Percentiles rank a stretch among this genome's conserved stretches.
These are phyloP conservation scores for Ephialtes manifestator DNA, from an alignment of 2,888 invertebrate genomes.

Conservation along the genomic window DNA sequence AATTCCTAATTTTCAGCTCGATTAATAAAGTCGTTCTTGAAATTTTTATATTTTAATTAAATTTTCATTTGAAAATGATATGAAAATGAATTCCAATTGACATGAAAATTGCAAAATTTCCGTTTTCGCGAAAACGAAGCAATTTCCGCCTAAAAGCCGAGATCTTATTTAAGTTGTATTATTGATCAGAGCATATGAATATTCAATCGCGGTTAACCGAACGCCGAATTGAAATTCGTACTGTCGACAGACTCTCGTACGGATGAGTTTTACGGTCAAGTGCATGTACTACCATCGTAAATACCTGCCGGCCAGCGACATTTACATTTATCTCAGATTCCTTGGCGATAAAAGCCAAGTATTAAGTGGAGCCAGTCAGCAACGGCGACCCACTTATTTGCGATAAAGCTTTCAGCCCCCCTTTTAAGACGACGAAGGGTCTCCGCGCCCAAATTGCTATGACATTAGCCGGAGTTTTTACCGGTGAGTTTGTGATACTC, in stretches of 20 bases:
- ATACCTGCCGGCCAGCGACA: constrained; percentile 52
- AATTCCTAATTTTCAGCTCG: too few relatives aligned
- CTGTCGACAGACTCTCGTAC: constrained; percentile 8
- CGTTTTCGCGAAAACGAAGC: too few relatives aligned
- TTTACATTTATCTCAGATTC: constrained; percentile 68
- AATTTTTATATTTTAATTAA: background rate
- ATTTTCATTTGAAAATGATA: background rate
- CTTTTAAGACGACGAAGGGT: background rate
- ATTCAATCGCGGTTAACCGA: background rate
- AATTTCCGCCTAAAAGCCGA: too few relatives aligned
- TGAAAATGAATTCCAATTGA: too few relatives aligned
- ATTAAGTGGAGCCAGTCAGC: constrained; percentile 39
- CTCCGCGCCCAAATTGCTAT: constrained; percentile 15
- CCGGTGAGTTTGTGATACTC: background rate
- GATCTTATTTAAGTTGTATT: background rate
- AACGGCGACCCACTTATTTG: constrained; percentile 66
- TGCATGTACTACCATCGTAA: constrained; percentile 68
- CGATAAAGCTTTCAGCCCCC: constrained; percentile 32
- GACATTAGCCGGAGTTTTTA: background rate
- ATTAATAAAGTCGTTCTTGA: background rate
- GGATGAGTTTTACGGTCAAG: constrained; percentile 63
- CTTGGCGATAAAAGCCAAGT: constrained; percentile 48
- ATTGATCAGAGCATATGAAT: background rate
- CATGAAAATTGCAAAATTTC: too few relatives aligned
- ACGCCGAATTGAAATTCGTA: background rate